Conservation (phyloP, 1,140 invertebrate species). For the Leptopilina clavipes region DNA sequence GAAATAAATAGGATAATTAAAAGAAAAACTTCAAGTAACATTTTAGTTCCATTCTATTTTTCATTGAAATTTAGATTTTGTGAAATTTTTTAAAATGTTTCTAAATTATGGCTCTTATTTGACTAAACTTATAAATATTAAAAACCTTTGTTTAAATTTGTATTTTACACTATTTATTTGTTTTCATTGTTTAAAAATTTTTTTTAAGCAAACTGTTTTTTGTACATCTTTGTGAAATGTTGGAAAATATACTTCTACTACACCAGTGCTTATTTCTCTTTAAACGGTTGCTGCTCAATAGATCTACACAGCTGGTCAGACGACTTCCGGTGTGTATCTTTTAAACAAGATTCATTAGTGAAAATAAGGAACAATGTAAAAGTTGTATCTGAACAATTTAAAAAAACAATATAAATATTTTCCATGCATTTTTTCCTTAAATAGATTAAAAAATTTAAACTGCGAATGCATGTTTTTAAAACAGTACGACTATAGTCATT, state of each 20-base stretch:
- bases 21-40: no score
- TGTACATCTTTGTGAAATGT: not conserved
- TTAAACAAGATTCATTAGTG: not conserved
- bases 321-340: constrained; percentile 15
- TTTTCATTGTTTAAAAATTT: no score
- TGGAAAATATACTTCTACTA: not conserved
- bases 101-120: no score
- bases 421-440: not conserved
- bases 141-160: constrained; percentile 48
- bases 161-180: constrained; percentile 38
- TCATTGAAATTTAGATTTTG: no score
- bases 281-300: constrained; percentile 1
- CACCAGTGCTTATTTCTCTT: constrained; percentile 3
- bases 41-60: no score
- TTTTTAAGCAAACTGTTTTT: not conserved
- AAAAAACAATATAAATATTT: not conserved
- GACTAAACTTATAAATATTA: constrained; percentile 11
- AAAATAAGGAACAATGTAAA: not conserved
- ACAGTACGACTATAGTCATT: no score
- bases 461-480: no score
- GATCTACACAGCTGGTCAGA: constrained; percentile 4
- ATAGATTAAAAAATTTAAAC: not conserved
- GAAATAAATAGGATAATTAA: no score
- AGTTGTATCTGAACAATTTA: not conserved
- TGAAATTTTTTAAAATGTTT: no score